These are phyloP conservation scores for Argentina silus DNA, from an alignment of 2,797 vertebrate genomes.

Conservation along the genomic window DNA sequence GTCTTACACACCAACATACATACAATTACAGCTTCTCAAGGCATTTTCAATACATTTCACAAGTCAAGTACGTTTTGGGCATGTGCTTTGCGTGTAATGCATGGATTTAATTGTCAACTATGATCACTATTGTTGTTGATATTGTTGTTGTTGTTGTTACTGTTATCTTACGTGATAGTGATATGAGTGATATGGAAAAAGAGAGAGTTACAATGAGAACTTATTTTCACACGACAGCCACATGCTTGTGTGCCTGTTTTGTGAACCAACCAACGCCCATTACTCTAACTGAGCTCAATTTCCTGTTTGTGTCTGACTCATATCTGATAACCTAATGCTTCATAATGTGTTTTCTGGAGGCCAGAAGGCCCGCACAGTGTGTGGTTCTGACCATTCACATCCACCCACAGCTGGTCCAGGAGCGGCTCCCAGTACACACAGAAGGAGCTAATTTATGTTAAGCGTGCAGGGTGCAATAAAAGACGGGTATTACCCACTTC, in stretches of 20 bases:
- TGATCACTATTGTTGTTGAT: no score
- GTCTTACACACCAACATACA: slow-evolving; percentile 48
- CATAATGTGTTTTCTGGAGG: slow-evolving; percentile 33
- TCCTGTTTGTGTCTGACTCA: slow-evolving; percentile 50
- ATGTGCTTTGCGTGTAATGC: not conserved
- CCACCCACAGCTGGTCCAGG: slow-evolving; percentile 67
- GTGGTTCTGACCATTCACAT: slow-evolving; percentile 38
- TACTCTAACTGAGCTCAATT: slow-evolving; percentile 13
- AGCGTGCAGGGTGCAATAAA: no score
- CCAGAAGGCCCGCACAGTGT: slow-evolving; percentile 55
- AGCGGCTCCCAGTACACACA: slow-evolving; percentile 77
- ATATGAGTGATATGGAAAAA: not conserved
- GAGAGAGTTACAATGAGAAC: not conserved
- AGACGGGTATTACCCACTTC: no score
- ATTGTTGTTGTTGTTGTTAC: no score
- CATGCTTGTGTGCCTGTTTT: not conserved
- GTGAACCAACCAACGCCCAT: not conserved
- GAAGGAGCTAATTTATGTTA: no score
- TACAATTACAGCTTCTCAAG: not conserved
- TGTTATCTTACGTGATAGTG: not conserved
- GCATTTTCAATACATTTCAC: not conserved
- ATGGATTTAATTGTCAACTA: no score
- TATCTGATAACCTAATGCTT: not conserved
- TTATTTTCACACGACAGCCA: not conserved
- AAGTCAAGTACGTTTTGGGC: not conserved